phyloP scores from a whole-genome alignment of 2,113 vertebrate genomes.

The Prionailurus viverrinus region DNA sequence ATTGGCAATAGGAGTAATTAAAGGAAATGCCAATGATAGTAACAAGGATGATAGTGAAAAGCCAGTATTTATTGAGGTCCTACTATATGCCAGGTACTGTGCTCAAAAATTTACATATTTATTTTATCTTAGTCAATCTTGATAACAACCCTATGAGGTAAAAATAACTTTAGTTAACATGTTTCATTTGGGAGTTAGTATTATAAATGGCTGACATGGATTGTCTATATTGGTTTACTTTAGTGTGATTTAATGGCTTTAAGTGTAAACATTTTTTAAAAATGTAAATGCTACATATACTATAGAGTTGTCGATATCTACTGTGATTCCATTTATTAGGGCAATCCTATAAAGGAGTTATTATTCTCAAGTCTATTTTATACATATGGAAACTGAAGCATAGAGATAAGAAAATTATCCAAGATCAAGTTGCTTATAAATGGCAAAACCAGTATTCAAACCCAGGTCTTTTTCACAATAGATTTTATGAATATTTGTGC shows the following conservation, averaged over 20 bases:
- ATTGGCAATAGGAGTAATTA: constrained; percentile 6
- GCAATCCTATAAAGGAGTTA: neutral
- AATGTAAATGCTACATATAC: neutral
- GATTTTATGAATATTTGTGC: neutral
- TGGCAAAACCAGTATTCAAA: neutral
- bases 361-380: neutral
- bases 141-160: neutral
- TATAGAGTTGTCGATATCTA: neutral
- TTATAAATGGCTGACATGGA: neutral
- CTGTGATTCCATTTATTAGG: neutral
- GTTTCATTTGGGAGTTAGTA: neutral
- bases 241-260: neutral
- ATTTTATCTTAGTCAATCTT: constrained; percentile 39
- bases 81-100: neutral
- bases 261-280: neutral
- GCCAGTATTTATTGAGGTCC: neutral
- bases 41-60: neutral
- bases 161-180: neutral
- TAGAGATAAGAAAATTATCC: neutral
- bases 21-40: neutral
- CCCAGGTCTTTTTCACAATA: neutral
- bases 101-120: neutral
- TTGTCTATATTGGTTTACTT: neutral
- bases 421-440: neutral
- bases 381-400: neutral